Base-by-base conservation (phyloP, 2,888 invertebrate genomes). In the Nymphalis c-album region DNA sequence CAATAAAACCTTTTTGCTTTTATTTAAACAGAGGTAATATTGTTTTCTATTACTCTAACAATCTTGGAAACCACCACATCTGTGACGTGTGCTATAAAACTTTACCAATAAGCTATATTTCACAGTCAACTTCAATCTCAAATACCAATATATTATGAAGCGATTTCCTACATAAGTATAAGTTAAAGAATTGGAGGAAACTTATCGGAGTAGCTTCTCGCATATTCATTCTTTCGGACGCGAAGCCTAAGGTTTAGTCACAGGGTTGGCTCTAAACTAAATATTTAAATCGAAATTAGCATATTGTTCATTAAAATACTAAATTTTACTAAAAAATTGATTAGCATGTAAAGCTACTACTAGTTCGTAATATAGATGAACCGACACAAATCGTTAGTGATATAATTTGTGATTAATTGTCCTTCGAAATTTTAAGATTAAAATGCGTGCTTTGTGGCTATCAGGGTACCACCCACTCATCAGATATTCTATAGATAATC, bases 41-140 rank as follows among this genome's bases (percentile, higher is more conserved):
- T 53, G 17, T 47, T 48, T 60, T 66, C 35, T 60, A 60, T 48
- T 61, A 66, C 55, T 60, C 60, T 61, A 55, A 57, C 87, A 82
- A 80, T 77, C 73, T 74, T 76, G 80, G 78, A 40, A 50, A 84
- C 84, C 80, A 81, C 85, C 83, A 87, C 87, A 88, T 86, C 88
- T 88, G 87, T 85, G 87, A 90, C 88, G 86, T 82, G 83, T 78
- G 86, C 87, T 89, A 91, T 91, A 91, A 89, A 91, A 91, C 90
- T 91, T 91, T 90, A 85, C 89, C 91, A 90, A 91, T 91, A 90
- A 87, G 85, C 88, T 80, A 87, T 91, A 90, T 90, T 87, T 91
- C 88, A 88, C 85, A 87, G 86, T 87, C 87, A 79, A 84, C 85
- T 89, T 88, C 86, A 85, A 90, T 90, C 87, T 90, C 87, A 86